These are phyloP conservation scores for Chlorodrepanis virens DNA, from an alignment of 2,113 vertebrate species.

Conservation along the genomic window DNA sequence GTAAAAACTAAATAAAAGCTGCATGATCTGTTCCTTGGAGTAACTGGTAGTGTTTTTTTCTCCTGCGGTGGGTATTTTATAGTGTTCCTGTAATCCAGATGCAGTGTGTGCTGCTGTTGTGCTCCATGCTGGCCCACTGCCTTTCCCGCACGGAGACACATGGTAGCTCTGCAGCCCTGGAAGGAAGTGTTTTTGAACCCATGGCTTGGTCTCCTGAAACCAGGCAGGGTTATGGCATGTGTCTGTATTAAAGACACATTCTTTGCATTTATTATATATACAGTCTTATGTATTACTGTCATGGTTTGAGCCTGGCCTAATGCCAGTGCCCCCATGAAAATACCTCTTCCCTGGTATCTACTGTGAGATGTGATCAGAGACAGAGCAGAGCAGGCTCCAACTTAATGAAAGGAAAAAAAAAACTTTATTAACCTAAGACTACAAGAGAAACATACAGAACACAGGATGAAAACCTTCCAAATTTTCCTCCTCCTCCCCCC, in stretches of 20 bases:
- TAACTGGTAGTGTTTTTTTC: background rate
- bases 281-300: background rate
- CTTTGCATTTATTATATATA: background rate
- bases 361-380: no score
- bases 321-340: no score
- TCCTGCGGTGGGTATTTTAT: rapidly evolving
- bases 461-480: no score
- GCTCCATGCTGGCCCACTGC: rapidly evolving
- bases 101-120: background rate
- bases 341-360: no score
- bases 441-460: no score
- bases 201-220: background rate
- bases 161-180: background rate
- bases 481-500: no score
- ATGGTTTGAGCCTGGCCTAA: no score
- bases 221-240: background rate
- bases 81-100: background rate
- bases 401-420: no score
- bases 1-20: slow-evolving; percentile 72
- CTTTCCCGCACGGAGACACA: rapidly evolving
- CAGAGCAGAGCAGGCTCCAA: no score
- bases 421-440: no score
- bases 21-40: slow-evolving; percentile 59
- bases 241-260: background rate
- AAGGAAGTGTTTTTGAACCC: background rate